These are phyloP conservation scores for Microctonus hyperodae DNA, from an alignment of 2,888 invertebrate species.

Conservation along the genomic window DNA sequence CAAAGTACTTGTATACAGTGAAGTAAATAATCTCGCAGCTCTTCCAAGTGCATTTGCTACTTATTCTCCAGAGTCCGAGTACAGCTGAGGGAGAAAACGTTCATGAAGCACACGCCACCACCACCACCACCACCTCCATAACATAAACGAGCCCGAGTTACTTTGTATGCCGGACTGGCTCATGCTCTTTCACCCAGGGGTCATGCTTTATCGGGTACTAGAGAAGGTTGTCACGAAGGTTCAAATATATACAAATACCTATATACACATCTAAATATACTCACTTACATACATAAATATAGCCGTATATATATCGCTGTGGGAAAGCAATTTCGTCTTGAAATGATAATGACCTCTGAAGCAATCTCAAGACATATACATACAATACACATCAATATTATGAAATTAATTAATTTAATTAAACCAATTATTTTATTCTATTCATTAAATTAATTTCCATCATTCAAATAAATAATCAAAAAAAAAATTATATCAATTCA, in stretches of 20 bases:
- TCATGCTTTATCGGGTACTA: conserved; percentile 39
- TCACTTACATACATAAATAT: too few species aligned
- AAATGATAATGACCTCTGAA: not conserved
- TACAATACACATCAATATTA: not conserved
- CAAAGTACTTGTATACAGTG: too few species aligned
- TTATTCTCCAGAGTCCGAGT: not conserved
- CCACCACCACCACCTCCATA: too few species aligned
- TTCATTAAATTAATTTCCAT: too few species aligned
- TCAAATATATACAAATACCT: conserved; percentile 29
- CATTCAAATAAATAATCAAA: too few species aligned
- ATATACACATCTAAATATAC: not conserved
- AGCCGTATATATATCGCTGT: conserved; percentile 4
- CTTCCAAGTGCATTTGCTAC: not conserved
- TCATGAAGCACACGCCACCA: not conserved
- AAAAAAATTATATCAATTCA: too few species aligned
- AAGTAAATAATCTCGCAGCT: not conserved
- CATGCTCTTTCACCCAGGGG: conserved; percentile 33
- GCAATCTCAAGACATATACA: not conserved
- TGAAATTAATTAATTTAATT: not conserved
- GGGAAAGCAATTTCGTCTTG: not conserved
- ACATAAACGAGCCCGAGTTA: conserved; percentile 31
- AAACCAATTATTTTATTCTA: too few species aligned
- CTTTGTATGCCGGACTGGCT: conserved; percentile 37
- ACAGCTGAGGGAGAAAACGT: conserved; percentile 30
- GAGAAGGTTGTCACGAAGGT: conserved; percentile 37